phyloP scores from a whole-genome alignment of 2,888 invertebrate species.

The Ecliptopera silaceata region DNA sequence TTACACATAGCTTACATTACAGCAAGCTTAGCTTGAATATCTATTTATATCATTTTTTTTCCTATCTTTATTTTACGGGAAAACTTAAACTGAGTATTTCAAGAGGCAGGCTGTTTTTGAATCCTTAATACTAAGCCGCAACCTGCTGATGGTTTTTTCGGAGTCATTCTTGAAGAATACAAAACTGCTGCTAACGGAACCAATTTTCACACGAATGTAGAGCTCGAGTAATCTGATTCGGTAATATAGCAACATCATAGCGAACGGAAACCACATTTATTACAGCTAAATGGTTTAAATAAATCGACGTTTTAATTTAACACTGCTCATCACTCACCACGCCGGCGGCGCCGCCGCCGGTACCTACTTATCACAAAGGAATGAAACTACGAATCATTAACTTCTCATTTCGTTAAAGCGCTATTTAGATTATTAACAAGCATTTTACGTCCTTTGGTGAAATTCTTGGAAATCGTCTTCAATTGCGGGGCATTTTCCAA shows the following conservation, averaged over 20 bases:
- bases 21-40: no score
- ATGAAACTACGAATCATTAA: conserved; percentile 62
- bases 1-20: background rate
- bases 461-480: conserved; percentile 35
- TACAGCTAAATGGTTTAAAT: conserved; percentile 28
- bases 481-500: conserved; percentile 4
- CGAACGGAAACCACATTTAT: conserved; percentile 21
- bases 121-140: no score
- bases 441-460: conserved; percentile 41
- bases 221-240: conserved; percentile 14
- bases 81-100: no score
- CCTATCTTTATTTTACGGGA: no score
- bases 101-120: no score
- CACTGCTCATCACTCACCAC: conserved; percentile 47
- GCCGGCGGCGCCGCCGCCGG: conserved; percentile 28
- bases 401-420: conserved; percentile 55
- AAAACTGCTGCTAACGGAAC: background rate
- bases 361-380: conserved; percentile 45
- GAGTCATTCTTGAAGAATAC: no score
- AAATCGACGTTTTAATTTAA: conserved; percentile 46
- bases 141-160: no score
- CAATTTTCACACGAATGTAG: conserved; percentile 22
- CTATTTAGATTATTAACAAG: conserved; percentile 46
- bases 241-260: conserved; percentile 23
- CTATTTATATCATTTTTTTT: no score